Percentiles rank a stretch among this genome's conserved stretches.
phyloP scores from a whole-genome alignment of 2,888 invertebrate species.

The Nemoura dubitans region DNA sequence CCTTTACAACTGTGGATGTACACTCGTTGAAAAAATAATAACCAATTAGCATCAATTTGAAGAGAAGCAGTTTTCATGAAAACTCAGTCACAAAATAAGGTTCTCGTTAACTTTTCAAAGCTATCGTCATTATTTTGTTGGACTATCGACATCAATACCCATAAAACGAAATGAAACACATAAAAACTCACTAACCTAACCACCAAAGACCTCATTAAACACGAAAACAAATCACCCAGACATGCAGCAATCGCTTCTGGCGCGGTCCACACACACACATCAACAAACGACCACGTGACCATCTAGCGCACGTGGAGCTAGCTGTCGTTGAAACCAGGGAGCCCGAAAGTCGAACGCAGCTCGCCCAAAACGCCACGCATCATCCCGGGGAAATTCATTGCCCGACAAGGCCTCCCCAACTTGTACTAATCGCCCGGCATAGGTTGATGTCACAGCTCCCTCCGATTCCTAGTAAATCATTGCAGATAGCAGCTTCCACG shows the following conservation, averaged over 20 bases:
- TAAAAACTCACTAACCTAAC: no score
- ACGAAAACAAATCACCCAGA: neutral
- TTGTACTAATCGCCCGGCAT: constrained; percentile 47
- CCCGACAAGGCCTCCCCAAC: constrained; percentile 21
- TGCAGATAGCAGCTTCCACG: neutral
- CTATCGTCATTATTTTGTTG: no score
- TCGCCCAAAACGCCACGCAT: neutral
- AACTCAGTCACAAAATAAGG: no score
- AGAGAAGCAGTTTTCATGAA: no score
- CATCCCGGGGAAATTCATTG: constrained; percentile 29
- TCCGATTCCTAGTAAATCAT: constrained; percentile 30
- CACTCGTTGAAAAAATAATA: no score
- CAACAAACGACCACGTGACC: neutral
- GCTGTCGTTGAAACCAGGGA: no score
- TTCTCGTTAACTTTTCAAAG: no score
- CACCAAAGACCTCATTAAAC: neutral
- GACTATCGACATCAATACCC: no score
- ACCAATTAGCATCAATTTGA: no score
- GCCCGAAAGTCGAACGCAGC: neutral
- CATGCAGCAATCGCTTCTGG: neutral
- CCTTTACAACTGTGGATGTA: no score
- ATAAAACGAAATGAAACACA: no score
- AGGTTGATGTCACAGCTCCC: constrained; percentile 43
- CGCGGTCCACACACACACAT: neutral
- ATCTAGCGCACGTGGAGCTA: neutral